A percentile compares a stretch with the other conserved stretches of the same genome.
phyloP scores from a whole-genome alignment of 2,888 invertebrate species.

The Cryptocheilus praepositus region DNA sequence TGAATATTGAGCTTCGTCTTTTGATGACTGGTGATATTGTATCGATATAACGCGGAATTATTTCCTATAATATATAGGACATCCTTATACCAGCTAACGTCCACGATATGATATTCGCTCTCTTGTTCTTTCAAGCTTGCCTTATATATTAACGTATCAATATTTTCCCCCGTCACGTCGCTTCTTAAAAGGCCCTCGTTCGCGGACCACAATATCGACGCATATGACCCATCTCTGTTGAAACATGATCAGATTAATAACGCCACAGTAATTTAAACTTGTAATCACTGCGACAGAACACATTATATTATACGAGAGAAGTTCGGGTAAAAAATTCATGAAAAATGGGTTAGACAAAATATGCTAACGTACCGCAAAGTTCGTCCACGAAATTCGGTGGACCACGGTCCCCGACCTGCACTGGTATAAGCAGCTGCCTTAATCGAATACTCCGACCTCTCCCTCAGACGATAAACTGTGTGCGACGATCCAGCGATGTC shows the following conservation, averaged over 20 bases:
- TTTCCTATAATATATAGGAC: conserved; percentile 85
- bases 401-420: conserved; percentile 88
- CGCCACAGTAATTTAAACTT: conserved; percentile 7
- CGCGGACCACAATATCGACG: conserved; percentile 85
- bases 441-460: conserved; percentile 86
- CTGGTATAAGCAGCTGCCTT: conserved; percentile 87
- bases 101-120: conserved; percentile 78
- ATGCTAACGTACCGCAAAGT: conserved; percentile 77
- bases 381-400: conserved; percentile 83
- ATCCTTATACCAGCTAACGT: conserved; percentile 87
- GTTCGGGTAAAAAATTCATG: no score
- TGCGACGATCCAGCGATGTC: conserved; percentile 80
- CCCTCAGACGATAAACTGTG: conserved; percentile 82
- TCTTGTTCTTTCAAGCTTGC: conserved; percentile 77
- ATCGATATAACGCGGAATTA: conserved; percentile 83
- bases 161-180: conserved; percentile 87
- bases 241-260: conserved; percentile 59
- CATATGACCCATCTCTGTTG: conserved; percentile 77
- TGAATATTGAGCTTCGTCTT: conserved; percentile 81
- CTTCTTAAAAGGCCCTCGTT: conserved; percentile 86
- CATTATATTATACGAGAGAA: no score
- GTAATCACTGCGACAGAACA: no score
- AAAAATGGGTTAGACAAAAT: neutral
- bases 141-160: conserved; percentile 82
- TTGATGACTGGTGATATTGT: conserved; percentile 80